These are phyloP conservation scores for Pseudomyrmex dendroicus DNA, from an alignment of 1,140 invertebrate species.

Conservation along the genomic window DNA sequence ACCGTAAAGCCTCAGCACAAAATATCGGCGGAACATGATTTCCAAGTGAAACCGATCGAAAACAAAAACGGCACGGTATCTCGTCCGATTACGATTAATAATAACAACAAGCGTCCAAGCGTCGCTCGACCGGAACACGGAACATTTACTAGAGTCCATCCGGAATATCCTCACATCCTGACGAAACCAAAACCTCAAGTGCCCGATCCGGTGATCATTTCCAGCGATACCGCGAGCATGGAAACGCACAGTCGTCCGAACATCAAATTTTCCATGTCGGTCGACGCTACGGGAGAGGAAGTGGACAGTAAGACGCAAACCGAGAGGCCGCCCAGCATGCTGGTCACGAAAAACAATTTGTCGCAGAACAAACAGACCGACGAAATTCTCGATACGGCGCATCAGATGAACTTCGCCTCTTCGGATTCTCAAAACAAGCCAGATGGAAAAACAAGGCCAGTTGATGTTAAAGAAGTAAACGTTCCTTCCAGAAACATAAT, in stretches of 20 bases:
- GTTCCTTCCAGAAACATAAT: conserved; percentile 81
- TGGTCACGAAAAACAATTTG: conserved; percentile 65
- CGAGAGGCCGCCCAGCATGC: conserved; percentile 76
- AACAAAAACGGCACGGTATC: conserved; percentile 29
- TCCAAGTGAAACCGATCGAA: background rate
- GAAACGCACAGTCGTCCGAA: conserved; percentile 70
- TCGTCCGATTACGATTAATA: background rate
- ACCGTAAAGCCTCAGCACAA: conserved; percentile 35
- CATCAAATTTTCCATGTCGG: conserved; percentile 78
- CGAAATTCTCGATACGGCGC: conserved; percentile 76
- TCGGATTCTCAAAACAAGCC: conserved; percentile 55
- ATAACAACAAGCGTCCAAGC: conserved; percentile 22
- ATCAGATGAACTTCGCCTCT: conserved; percentile 78
- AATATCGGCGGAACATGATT: conserved; percentile 1
- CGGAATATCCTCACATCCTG: conserved; percentile 82
- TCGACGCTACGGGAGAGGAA: conserved; percentile 78
- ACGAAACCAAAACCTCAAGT: conserved; percentile 79
- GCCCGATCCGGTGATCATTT: conserved; percentile 79
- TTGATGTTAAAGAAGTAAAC: conserved; percentile 61
- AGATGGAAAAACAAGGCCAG: conserved; percentile 45
- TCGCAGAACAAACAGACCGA: conserved; percentile 66
- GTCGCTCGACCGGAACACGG: conserved; percentile 55
- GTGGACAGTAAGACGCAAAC: conserved; percentile 78
- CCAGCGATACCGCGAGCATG: conserved; percentile 72
- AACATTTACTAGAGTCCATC: conserved; percentile 74